Conservation (phyloP, 2,888 invertebrate genomes). For the Eumerus sabulonum region DNA sequence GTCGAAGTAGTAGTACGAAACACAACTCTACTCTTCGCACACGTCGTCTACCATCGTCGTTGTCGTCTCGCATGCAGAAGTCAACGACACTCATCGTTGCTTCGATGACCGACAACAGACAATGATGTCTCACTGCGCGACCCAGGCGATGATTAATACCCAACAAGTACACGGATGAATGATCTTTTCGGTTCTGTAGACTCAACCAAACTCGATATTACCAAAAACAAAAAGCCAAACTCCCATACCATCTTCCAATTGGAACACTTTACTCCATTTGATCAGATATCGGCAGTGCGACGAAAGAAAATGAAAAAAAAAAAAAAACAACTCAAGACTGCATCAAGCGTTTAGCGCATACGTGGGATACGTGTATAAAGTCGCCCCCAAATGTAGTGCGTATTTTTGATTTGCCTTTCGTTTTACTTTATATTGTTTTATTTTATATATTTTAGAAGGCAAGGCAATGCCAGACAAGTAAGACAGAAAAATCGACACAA, state of each 20-base stretch:
- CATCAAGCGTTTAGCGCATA: slow-evolving; percentile 21
- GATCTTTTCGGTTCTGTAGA: neutral
- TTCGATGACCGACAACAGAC: slow-evolving; percentile 44
- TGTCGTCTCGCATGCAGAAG: slow-evolving; percentile 50
- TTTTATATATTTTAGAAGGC: slow-evolving; percentile 38
- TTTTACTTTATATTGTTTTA: slow-evolving; percentile 23
- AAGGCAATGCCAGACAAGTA: too few relatives aligned
- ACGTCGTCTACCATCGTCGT: neutral
- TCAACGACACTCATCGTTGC: slow-evolving; percentile 58
- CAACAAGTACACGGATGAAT: slow-evolving; percentile 8
- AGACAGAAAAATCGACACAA: slow-evolving; percentile 45
- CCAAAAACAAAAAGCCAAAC: neutral
- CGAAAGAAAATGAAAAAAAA: slow-evolving; percentile 21
- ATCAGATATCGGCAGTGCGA: slow-evolving; percentile 1
- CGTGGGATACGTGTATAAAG: slow-evolving; percentile 40
- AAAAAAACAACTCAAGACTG: neutral
- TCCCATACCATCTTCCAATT: neutral
- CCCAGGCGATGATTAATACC: slow-evolving; percentile 39
- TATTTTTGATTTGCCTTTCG: too few relatives aligned
- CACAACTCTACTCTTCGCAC: slow-evolving; percentile 34
- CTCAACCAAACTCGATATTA: neutral
- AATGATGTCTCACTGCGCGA: slow-evolving; percentile 36
- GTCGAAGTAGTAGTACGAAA: slow-evolving; percentile 24
- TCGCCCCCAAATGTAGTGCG: slow-evolving; percentile 46
- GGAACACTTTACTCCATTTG: slow-evolving; percentile 12